Evolutionary conservation across 2,888 invertebrate genomes (phyloP), one percentile per base, ranked within the genome.

Genomic region (Dendrolimus pini): DNA sequence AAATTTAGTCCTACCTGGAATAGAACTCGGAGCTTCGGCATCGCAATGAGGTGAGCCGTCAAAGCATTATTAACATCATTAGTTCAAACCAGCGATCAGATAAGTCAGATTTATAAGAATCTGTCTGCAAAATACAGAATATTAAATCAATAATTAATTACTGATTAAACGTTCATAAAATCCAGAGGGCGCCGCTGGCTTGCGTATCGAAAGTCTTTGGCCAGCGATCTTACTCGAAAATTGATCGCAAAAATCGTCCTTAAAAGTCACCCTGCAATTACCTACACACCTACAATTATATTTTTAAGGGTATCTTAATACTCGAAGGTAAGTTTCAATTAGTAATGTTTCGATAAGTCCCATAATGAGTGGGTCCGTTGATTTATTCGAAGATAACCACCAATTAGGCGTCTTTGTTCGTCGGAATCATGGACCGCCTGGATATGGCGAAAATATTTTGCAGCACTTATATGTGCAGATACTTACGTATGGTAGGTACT

Each of bases 351-450:
- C 80, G 83, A 86, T 84, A 81, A 78, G 79, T 78, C 74, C 69
- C 69, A 76, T 90, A 89, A 90, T 90, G 83, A 88, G 78, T 63
- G 88, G 90, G 83, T 89, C 70, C 71, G 70, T 70, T 79, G 85
- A 88, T 88, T 87, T 87, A 88, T 86, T 78, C 82, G 63, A 77
- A 74, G 78, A 75, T 80, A 85, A 82, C 88, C 87, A 71, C 78
- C 84, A 89, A 89, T 89, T 89, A 89, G 85, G 83, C 78, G 80
- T 83, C 88, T 86, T 85, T 87, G 87, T 88, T 84, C 77, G 73
- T 74, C 76, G 63, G 12, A 9, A 47, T 30, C 30, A 30, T 30
- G 30, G 47, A 9, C 47, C 18, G 14, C 54, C 54, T 30, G 54
- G 54, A 18, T 9, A 54, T 18, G n/a, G 41, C 13, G 12, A 55